These are phyloP conservation scores for Cylindroiulus punctatus DNA, from an alignment of 2,888 invertebrate genomes.

Conservation along the genomic window DNA sequence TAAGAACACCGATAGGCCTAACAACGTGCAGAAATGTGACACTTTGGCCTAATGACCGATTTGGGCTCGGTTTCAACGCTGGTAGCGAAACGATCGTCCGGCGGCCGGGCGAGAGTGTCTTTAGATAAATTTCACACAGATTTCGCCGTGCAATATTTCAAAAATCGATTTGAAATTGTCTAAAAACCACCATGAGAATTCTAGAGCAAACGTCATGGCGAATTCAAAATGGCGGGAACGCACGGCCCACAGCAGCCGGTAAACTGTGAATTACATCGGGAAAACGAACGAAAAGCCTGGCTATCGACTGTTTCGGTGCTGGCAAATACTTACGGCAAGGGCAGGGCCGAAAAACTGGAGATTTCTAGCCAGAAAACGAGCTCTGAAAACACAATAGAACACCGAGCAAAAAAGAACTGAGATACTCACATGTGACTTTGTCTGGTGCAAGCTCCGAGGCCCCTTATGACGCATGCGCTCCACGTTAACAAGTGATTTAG, in stretches of 20 bases:
- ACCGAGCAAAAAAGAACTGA: background rate
- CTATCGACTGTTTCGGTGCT: background rate
- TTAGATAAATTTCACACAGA: background rate
- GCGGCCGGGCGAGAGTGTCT: background rate
- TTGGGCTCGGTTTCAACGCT: background rate
- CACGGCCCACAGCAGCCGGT: conserved; percentile 28
- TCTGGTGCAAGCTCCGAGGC: conserved; percentile 48
- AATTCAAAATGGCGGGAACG: conserved; percentile 48
- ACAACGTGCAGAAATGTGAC: conserved; percentile 45
- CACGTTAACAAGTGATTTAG: conserved; percentile 49
- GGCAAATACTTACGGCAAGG: background rate
- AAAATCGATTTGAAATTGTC: background rate
- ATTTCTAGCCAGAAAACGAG: background rate
- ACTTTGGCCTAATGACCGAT: background rate
- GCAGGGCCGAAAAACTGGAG: background rate
- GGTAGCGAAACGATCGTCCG: background rate
- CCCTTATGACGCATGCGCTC: conserved; percentile 50
- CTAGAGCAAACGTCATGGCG: conserved; percentile 19
- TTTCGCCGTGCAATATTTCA: background rate
- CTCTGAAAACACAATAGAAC: conserved; percentile 10
- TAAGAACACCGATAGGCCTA: conserved; percentile 28
- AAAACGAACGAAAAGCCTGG: background rate
- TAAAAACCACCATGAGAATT: background rate
- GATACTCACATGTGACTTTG: conserved; percentile 53
- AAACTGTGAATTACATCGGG: background rate